Evolutionary conservation across 1,140 invertebrate species (phyloP).

Genomic region (Phenacoccus solenopsis): DNA sequence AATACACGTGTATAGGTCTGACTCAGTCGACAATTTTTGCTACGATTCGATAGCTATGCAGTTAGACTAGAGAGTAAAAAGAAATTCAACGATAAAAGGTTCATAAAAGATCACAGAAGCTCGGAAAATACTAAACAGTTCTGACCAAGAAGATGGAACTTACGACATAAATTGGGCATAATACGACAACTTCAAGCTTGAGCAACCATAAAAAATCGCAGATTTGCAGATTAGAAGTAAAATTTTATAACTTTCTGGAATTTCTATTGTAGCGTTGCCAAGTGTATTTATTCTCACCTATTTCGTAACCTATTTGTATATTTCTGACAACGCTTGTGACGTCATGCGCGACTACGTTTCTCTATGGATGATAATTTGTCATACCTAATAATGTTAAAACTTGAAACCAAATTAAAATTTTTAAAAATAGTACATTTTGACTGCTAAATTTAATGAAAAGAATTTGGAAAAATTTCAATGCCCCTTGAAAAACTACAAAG

Average conservation of each 20-base stretch:
- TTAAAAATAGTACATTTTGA: too few species aligned
- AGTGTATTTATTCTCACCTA: background rate
- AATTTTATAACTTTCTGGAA: background rate
- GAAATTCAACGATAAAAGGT: background rate
- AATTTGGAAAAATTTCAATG: too few species aligned
- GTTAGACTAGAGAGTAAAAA: background rate
- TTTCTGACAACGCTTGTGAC: too few species aligned
- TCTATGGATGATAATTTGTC: too few species aligned
- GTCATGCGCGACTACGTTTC: background rate
- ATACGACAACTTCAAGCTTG: background rate
- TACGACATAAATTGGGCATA: background rate
- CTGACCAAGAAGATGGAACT: background rate
- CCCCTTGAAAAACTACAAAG: too few species aligned
- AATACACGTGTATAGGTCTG: background rate
- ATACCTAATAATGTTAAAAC: too few species aligned
- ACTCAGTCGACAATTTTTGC: background rate
- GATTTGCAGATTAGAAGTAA: background rate
- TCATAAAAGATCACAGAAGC: background rate
- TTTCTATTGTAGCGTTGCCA: background rate
- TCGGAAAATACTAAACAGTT: background rate
- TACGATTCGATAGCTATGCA: background rate
- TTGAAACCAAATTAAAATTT: too few species aligned
- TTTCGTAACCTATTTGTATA: background rate
- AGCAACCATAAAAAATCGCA: background rate
- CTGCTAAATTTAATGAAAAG: too few species aligned